phyloP scores from a whole-genome alignment of 1,140 invertebrate genomes.

The Drosophila kikkawai region DNA sequence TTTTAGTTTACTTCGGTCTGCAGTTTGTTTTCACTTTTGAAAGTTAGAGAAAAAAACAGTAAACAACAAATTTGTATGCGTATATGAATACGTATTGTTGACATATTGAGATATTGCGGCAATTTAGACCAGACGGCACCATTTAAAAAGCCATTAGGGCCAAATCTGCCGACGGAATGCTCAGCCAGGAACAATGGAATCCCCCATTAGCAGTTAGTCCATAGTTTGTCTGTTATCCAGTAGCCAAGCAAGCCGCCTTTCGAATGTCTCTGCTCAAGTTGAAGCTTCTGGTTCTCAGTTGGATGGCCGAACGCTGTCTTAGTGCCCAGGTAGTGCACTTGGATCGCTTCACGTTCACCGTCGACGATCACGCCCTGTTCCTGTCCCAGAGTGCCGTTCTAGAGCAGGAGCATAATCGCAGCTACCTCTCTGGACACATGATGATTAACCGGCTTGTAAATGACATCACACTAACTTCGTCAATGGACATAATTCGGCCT shows the following conservation, averaged over 20 bases:
- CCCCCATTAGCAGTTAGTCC: slow-evolving; percentile 28
- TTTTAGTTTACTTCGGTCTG: slow-evolving; percentile 56
- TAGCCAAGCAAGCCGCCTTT: slow-evolving; percentile 14
- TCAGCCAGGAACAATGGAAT: slow-evolving; percentile 31
- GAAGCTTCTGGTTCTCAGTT: slow-evolving; percentile 8
- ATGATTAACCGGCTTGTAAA: slow-evolving; percentile 27
- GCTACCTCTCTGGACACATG: slow-evolving; percentile 61
- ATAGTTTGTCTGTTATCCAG: slow-evolving; percentile 14
- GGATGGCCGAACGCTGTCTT: neutral
- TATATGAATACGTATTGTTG: slow-evolving; percentile 37
- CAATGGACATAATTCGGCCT: slow-evolving; percentile 47
- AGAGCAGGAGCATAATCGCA: slow-evolving; percentile 62
- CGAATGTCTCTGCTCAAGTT: slow-evolving; percentile 27
- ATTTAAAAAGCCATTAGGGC: slow-evolving; percentile 57
- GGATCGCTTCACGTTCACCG: slow-evolving; percentile 45
- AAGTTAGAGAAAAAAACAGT: slow-evolving; percentile 1
- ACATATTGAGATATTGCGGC: slow-evolving; percentile 48
- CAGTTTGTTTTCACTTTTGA: slow-evolving; percentile 28
- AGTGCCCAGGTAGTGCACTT: slow-evolving; percentile 43
- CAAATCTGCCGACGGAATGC: slow-evolving; percentile 15
- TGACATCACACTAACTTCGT: slow-evolving; percentile 30
- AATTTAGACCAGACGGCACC: slow-evolving; percentile 55
- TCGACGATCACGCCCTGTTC: slow-evolving; percentile 38
- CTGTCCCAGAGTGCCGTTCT: slow-evolving; percentile 41
- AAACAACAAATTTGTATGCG: slow-evolving; percentile 11